Conservation (phyloP, 2,888 invertebrate genomes). For the Orthonychiurus folsomi region DNA sequence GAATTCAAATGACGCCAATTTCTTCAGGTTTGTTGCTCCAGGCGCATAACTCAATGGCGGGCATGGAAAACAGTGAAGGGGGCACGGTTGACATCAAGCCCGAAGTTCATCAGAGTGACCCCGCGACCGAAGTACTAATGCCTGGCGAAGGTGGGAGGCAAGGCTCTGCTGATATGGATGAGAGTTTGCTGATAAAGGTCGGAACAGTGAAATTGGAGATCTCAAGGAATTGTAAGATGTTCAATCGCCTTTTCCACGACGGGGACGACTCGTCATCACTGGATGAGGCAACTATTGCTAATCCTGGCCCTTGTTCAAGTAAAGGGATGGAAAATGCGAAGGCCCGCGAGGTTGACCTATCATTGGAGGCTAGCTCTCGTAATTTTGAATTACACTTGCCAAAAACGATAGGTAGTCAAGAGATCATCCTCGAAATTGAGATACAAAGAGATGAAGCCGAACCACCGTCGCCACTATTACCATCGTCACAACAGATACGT, state of each 20-base stretch:
- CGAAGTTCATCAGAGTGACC: neutral
- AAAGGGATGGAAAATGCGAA: neutral
- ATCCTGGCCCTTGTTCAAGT: neutral
- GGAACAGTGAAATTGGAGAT: neutral
- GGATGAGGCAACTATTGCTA: neutral
- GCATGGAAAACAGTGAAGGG: neutral
- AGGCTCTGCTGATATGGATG: too few relatives aligned
- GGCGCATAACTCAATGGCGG: neutral
- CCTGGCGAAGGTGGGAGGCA: too few relatives aligned
- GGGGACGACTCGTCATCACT: neutral
- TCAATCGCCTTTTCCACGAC: constrained; percentile 11
- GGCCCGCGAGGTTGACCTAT: too few relatives aligned
- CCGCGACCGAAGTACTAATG: too few relatives aligned
- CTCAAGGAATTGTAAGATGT: constrained; percentile 9
- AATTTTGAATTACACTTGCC: too few relatives aligned
- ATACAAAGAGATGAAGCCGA: constrained; percentile 7
- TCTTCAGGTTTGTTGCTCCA: neutral
- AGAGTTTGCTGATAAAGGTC: too few relatives aligned
- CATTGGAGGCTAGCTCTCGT: too few relatives aligned
- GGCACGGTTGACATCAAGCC: neutral
- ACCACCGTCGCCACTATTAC: neutral
- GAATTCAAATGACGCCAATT: neutral
- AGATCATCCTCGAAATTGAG: constrained; percentile 11
- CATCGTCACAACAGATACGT: neutral
- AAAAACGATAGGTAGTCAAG: too few relatives aligned